phyloP scores from a whole-genome alignment of 1,140 invertebrate genomes.

The Probaryconus sp. region DNA sequence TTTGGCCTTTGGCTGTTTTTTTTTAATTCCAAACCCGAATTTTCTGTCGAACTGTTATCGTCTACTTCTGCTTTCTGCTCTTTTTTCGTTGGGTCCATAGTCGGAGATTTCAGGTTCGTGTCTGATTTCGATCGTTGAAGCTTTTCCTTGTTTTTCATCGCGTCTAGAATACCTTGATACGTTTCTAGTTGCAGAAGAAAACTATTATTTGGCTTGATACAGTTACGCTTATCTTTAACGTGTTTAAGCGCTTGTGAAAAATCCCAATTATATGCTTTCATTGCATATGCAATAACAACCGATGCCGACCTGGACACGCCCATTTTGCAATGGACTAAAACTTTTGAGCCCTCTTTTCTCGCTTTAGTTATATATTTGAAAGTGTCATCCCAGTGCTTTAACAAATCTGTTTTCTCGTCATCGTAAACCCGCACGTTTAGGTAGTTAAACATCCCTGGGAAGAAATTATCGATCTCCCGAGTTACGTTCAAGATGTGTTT shows the following conservation, averaged over 20 bases:
- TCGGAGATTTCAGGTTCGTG: conserved; percentile 90
- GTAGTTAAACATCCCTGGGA: conserved; percentile 97
- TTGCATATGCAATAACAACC: conserved; percentile 97
- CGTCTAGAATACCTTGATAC: conserved; percentile 96
- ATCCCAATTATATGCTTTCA: conserved; percentile 98
- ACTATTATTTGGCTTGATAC: conserved; percentile 96
- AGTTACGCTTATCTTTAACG: conserved; percentile 93
- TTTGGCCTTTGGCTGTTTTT: conserved; percentile 82
- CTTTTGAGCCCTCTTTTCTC: conserved; percentile 92
- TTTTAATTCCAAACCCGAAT: conserved; percentile 69
- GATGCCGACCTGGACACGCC: conserved; percentile 98
- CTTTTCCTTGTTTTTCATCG: conserved; percentile 97
- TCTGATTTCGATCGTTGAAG: conserved; percentile 94
- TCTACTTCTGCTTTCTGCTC: conserved; percentile 67
- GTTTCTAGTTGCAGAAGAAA: conserved; percentile 96
- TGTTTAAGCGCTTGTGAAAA: conserved; percentile 92
- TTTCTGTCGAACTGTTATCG: conserved; percentile 64
- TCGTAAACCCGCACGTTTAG: conserved; percentile 98
- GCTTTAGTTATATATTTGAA: conserved; percentile 97
- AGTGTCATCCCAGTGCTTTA: conserved; percentile 98
- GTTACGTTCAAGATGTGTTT: conserved; percentile 98
- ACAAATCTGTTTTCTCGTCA: conserved; percentile 95
- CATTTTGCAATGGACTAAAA: conserved; percentile 99
- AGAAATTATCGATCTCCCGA: conserved; percentile 99
- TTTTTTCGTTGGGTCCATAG: conserved; percentile 73